Conservation (phyloP, 2,113 vertebrate species). For the Oncorhynchus tshawytscha region DNA sequence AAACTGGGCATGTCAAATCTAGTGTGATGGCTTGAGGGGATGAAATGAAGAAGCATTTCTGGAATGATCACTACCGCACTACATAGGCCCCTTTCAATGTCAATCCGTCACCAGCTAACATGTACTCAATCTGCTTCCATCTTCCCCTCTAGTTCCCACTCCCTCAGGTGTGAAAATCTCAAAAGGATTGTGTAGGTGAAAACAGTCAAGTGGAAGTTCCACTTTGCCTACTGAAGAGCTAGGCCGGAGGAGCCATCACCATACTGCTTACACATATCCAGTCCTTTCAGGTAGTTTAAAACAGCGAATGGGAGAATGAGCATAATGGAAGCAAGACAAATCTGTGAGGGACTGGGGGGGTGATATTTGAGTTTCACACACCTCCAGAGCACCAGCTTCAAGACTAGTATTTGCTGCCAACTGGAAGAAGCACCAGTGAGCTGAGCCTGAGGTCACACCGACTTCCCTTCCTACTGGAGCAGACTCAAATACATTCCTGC, state of each 20-base stretch:
- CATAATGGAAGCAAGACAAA: neutral
- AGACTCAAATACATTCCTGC: constrained; percentile 9
- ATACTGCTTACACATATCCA: too few species aligned
- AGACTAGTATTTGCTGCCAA: too few species aligned
- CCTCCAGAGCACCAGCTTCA: too few species aligned
- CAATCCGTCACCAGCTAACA: neutral
- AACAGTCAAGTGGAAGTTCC: too few species aligned
- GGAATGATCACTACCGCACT: neutral
- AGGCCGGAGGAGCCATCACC: too few species aligned
- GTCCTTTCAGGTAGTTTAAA: neutral
- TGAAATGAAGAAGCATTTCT: neutral
- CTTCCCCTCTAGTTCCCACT: neutral
- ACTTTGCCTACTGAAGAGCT: too few species aligned
- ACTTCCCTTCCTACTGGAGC: neutral
- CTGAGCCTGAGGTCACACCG: neutral
- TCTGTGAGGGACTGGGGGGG: too few species aligned
- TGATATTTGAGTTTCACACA: too few species aligned
- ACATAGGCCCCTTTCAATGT: neutral
- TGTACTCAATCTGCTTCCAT: too few species aligned
- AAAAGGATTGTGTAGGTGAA: too few species aligned
- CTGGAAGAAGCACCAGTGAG: neutral
- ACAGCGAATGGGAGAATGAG: neutral
- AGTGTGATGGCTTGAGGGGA: neutral
- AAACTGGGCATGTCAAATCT: neutral
- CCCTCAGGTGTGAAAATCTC: too few species aligned